Evolutionary conservation across 2,888 invertebrate genomes (phyloP).

Genomic region (Diarsia dahlii): DNA sequence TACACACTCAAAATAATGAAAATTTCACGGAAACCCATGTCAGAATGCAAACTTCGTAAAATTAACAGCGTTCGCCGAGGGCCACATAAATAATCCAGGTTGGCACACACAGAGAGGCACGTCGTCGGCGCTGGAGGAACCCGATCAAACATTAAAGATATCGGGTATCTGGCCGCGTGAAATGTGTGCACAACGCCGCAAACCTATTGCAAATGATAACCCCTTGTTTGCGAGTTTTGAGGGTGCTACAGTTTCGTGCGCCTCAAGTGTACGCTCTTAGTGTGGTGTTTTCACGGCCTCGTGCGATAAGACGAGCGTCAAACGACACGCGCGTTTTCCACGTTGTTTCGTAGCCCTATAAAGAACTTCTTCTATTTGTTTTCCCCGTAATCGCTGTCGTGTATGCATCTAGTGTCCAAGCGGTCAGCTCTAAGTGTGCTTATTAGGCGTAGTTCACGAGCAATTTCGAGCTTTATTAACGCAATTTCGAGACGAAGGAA

Average conservation of each 20-base stretch:
- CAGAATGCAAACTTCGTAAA: conserved; percentile 51
- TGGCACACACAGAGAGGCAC: conserved; percentile 15
- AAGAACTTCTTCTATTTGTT: not conserved
- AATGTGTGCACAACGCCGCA: conserved; percentile 44
- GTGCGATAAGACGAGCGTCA: not conserved
- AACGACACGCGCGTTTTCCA: not conserved
- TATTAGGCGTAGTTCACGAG: not conserved
- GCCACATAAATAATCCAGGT: conserved; percentile 34
- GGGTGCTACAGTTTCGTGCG: conserved; percentile 33
- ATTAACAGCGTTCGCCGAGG: conserved; percentile 30
- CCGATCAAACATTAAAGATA: conserved; percentile 60
- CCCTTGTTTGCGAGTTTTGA: conserved; percentile 33
- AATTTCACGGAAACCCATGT: conserved; percentile 37
- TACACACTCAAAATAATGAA: conserved; percentile 25
- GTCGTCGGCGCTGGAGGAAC: conserved; percentile 21
- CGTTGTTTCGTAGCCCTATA: not conserved
- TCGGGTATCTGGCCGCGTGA: conserved; percentile 46
- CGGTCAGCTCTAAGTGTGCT: not conserved
- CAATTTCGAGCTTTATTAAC: not conserved
- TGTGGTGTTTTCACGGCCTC: not conserved
- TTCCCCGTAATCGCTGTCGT: too few relatives aligned
- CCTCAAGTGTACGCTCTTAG: conserved; percentile 26
- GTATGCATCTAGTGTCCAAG: not conserved
- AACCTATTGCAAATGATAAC: conserved; percentile 47
- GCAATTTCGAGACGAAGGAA: not conserved